Conservation (phyloP, 1,140 invertebrate species). For the Megalonaias nervosa region DNA sequence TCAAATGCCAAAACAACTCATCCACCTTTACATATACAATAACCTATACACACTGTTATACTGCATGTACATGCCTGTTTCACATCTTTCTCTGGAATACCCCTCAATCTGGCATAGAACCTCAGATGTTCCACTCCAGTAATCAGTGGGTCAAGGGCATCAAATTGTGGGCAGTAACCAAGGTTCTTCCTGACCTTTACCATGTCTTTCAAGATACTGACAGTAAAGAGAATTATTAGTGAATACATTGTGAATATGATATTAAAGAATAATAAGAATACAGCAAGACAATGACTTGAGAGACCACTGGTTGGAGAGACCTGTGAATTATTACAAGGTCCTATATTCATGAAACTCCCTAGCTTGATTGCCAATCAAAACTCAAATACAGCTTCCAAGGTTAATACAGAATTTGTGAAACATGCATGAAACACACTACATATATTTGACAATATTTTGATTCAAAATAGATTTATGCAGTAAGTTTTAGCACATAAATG, state of each 20-base stretch:
- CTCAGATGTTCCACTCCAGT: constrained; percentile 84
- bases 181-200: constrained; percentile 66
- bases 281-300: neutral
- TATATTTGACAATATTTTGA: no score
- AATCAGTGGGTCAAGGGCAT: constrained; percentile 85
- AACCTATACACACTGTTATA: neutral
- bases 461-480: no score
- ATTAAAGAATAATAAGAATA: neutral
- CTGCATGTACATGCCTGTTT: constrained; percentile 47
- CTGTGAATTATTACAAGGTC: neutral
- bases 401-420: no score
- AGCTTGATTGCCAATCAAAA: no score
- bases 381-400: no score
- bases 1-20: no score
- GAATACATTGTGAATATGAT: neutral
- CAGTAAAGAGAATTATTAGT: constrained; percentile 11
- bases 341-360: no score
- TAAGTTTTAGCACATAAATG: no score
- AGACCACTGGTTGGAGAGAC: neutral
- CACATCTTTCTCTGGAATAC: constrained; percentile 70
- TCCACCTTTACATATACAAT: no score
- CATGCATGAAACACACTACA: no score
- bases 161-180: constrained; percentile 78
- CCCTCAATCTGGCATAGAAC: constrained; percentile 84
- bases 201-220: constrained; percentile 61